phyloP scores from a whole-genome alignment of 2,797 vertebrate species.

The Pithecia hirsuta region DNA sequence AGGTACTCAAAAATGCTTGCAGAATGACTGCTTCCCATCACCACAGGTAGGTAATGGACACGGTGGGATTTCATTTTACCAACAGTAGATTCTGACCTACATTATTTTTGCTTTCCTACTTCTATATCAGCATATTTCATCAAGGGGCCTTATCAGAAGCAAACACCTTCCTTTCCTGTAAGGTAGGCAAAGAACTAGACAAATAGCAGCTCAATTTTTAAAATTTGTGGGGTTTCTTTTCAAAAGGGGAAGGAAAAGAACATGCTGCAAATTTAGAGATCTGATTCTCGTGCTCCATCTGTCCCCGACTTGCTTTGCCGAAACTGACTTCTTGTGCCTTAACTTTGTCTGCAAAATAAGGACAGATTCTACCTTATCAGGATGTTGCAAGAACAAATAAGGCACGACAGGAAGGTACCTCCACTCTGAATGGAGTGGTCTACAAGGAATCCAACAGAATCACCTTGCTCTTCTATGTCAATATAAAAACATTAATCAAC shows the following conservation, averaged over 20 bases:
- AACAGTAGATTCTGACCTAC: not conserved
- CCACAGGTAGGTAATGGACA: not conserved
- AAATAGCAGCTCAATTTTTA: not conserved
- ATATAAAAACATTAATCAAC: not conserved
- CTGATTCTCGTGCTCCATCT: not conserved
- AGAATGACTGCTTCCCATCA: not conserved
- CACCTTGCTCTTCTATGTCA: not conserved
- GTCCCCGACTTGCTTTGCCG: not conserved
- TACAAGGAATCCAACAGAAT: not conserved
- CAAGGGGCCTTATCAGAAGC: not conserved
- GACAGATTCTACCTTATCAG: not conserved
- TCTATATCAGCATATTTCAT: not conserved
- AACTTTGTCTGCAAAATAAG: not conserved
- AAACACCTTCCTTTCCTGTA: not conserved
- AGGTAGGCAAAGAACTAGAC: not conserved
- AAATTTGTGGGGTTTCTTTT: not conserved
- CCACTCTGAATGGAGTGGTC: not conserved
- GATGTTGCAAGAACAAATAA: not conserved
- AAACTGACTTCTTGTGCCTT: slow-evolving; percentile 8
- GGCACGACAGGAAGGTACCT: not conserved
- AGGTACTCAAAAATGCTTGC: not conserved
- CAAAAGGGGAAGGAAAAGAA: not conserved
- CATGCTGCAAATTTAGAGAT: not conserved
- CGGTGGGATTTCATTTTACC: not conserved
- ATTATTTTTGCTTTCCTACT: not conserved